These are phyloP conservation scores for Brachionus angularis DNA, from an alignment of 1,140 invertebrate genomes.

Conservation along the genomic window DNA sequence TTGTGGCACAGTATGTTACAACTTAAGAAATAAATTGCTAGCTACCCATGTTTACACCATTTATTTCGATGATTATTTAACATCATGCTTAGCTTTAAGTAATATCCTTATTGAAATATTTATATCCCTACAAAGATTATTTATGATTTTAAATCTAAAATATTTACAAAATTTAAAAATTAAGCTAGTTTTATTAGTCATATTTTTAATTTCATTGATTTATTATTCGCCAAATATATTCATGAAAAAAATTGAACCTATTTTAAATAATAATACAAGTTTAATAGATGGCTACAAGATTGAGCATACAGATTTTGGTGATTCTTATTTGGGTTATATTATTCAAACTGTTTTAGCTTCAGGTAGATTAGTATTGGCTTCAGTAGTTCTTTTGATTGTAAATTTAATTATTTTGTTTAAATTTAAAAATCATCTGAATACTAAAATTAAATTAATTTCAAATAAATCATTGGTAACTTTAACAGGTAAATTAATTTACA, in stretches of 20 bases:
- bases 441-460: too few species aligned
- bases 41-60: background rate
- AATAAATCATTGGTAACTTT: too few species aligned
- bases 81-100: background rate
- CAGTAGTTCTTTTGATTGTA: background rate
- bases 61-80: background rate
- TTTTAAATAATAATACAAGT: too few species aligned
- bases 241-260: constrained; percentile 2
- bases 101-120: constrained; percentile 20
- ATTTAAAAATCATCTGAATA: too few species aligned
- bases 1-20: background rate
- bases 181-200: background rate
- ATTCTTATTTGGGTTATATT: background rate
- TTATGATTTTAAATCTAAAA: constrained; percentile 8
- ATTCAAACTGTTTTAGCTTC: background rate
- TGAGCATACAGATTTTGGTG: background rate
- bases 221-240: constrained; percentile 5
- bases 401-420: background rate
- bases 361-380: background rate
- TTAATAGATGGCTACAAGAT: background rate
- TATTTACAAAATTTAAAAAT: background rate
- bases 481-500: too few species aligned
- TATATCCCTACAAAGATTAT: constrained; percentile 1
- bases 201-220: background rate
- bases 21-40: background rate